Evolutionary conservation across 2,797 vertebrate genomes (phyloP), one percentile per base, ranked within the genome.

Genomic region (Gymnodraco acuticeps): DNA sequence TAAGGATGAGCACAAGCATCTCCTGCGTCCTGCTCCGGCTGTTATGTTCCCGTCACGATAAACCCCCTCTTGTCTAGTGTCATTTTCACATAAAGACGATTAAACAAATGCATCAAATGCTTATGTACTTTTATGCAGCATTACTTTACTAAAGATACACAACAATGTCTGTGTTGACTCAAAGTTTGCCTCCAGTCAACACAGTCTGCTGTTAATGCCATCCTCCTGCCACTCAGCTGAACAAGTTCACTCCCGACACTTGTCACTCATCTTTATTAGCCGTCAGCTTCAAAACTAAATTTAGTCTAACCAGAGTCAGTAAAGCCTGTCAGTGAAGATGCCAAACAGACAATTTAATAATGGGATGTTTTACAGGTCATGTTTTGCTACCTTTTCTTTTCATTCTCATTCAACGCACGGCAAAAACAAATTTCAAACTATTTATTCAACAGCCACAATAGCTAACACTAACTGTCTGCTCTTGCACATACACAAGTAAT

Each of bases 221-320:
- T 75, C 45, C 61, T 77, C 70, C 46, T 76, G 76, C 76, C 64
- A 75, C 41, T 41, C 48, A 50, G 64, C 51, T 7, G 43, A 76
- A 67, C 48, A 33, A 31, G 73, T 80, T 89, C 54, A 72, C 60
- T 52, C 38, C 42, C 9, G 41, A 67, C 75, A 77, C 69, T 76
- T 75, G 85, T 77, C 85, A 85, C 60, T 90, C 80, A 83, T 84
- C 65, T 67, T 84, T 62, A 79, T 43, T 51, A 82, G 74, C 50
- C 64, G 80, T 84, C 84, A 79, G 38, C 70, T 73, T 41, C 15
- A 55, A 74, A 81, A 81, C 73, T 82, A 72, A 75, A 73, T 23
- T 0, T 6, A 70, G 68, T 54, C 60, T 62, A 77, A 78, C 60
- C 19, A 15, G 67, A 19, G 10, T 46, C 33, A 46, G 64, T 61